phyloP scores from a whole-genome alignment of 2,113 vertebrate genomes.

The Menura novaehollandiae region DNA sequence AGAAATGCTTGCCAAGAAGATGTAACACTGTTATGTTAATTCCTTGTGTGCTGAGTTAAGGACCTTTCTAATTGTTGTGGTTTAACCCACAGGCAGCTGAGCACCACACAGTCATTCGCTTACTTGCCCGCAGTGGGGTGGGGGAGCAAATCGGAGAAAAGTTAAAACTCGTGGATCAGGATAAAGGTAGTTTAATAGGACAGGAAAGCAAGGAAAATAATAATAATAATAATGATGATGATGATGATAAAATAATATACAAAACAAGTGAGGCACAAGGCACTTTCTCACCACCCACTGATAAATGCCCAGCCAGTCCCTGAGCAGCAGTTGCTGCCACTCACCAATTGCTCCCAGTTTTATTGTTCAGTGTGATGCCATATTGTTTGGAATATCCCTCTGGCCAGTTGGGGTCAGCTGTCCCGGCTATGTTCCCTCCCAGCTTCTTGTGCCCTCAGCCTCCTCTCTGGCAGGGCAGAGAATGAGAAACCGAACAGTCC shows the following conservation, averaged over 20 bases:
- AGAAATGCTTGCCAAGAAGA: neutral
- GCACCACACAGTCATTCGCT: fast-evolving
- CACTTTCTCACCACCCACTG: neutral
- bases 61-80: neutral
- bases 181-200: neutral
- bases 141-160: neutral
- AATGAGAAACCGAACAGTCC: neutral
- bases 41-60: neutral
- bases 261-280: neutral
- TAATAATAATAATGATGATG: neutral
- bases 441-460: neutral
- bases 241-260: neutral
- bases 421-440: neutral
- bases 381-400: neutral
- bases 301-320: neutral
- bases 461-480: neutral
- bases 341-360: neutral
- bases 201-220: neutral
- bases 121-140: neutral
- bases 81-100: neutral
- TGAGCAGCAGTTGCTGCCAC: fast-evolving
- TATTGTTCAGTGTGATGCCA: neutral
- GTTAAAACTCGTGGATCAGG: neutral
- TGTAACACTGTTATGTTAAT: neutral
- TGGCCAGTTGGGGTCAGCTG: neutral